Conservation (phyloP, 2,888 invertebrate species). For the Diadegma fenestrale region DNA sequence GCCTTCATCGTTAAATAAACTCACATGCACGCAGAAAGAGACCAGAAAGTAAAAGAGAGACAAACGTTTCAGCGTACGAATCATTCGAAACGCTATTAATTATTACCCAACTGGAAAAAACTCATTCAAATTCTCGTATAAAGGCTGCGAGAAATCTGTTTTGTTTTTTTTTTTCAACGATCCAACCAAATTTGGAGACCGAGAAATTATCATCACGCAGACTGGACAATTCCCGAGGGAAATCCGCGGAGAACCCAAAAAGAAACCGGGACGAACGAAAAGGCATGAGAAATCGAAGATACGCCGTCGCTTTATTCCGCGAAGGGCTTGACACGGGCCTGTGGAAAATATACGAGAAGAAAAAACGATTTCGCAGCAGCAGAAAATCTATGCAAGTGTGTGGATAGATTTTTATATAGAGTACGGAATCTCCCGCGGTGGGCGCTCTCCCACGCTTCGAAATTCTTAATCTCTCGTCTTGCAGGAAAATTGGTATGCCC, state of each 20-base stretch:
- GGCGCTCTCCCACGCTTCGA: constrained; percentile 45
- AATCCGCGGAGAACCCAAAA: too few relatives aligned
- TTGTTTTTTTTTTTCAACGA: too few relatives aligned
- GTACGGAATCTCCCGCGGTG: constrained; percentile 6
- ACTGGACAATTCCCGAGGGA: too few relatives aligned
- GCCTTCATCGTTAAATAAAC: constrained; percentile 22
- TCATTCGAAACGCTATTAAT: constrained; percentile 1
- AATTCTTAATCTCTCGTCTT: constrained; percentile 38
- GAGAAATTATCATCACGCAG: too few relatives aligned
- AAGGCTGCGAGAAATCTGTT: background rate
- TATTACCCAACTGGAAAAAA: background rate
- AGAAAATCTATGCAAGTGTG: background rate
- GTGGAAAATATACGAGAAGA: constrained; percentile 15
- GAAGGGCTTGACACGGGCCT: constrained; percentile 8
- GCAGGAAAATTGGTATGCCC: constrained; percentile 46
- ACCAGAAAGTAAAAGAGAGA: background rate
- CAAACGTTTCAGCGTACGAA: background rate
- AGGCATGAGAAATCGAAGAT: too few relatives aligned
- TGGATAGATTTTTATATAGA: background rate
- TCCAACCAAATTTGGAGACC: too few relatives aligned
- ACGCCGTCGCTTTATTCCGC: background rate
- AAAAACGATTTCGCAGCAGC: background rate
- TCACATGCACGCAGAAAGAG: constrained; percentile 13
- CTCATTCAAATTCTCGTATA: background rate
- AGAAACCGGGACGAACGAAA: too few relatives aligned